A percentile compares a stretch with the other conserved stretches of the same genome.
phyloP scores from a whole-genome alignment of 1,140 invertebrate genomes.

The Bombus sylvicola region DNA sequence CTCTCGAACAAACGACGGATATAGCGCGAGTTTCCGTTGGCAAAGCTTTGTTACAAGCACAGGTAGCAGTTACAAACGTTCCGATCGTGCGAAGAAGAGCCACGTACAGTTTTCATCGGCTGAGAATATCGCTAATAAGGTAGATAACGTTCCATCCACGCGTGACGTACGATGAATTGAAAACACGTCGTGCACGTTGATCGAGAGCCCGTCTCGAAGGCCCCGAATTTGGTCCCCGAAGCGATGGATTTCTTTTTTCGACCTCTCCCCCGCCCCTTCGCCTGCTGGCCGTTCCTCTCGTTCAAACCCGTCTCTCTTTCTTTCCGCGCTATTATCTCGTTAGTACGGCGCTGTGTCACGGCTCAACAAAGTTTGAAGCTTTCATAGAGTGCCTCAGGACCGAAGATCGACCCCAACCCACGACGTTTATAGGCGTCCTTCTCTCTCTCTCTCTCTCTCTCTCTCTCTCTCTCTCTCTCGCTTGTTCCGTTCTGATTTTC shows the following conservation, averaged over 20 bases:
- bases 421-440: background rate
- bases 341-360: constrained; percentile 47
- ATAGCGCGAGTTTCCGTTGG: background rate
- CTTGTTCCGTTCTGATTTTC: background rate
- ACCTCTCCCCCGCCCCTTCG: background rate
- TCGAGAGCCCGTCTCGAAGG: constrained; percentile 36
- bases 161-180: constrained; percentile 63
- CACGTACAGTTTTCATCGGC: background rate
- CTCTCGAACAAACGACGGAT: constrained; percentile 19
- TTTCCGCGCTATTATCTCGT: constrained; percentile 51
- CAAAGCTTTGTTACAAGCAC: background rate
- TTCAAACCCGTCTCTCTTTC: constrained; percentile 27
- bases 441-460: background rate
- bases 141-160: constrained; percentile 45
- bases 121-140: background rate
- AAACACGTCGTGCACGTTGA: constrained; percentile 62
- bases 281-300: background rate
- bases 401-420: constrained; percentile 20
- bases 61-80: background rate
- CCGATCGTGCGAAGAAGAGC: background rate
- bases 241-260: constrained; percentile 30
- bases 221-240: constrained; percentile 9
- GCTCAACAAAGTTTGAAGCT: constrained; percentile 49
- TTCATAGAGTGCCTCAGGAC: constrained; percentile 32
- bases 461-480: background rate